Conservation (phyloP, 2,113 vertebrate species). For the Pionites leucogaster region DNA sequence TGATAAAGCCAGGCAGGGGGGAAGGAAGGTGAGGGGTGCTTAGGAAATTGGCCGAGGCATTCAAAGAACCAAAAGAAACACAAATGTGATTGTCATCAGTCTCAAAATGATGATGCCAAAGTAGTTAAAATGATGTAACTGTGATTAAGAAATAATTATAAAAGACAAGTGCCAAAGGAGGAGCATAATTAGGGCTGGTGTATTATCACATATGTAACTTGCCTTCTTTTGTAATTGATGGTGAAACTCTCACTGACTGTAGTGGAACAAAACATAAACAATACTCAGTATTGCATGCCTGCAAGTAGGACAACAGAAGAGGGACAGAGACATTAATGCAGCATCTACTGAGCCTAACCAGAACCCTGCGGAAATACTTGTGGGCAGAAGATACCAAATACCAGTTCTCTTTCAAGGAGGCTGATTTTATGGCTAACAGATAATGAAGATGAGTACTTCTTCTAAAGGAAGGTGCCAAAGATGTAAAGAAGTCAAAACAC, state of each 20-base stretch:
- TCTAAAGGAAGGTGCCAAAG: background rate
- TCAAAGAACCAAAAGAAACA: background rate
- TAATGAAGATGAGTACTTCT: background rate
- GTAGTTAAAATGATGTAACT: background rate
- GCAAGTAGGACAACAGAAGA: background rate
- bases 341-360: background rate
- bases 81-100: background rate
- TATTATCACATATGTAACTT: background rate
- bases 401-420: background rate
- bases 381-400: background rate
- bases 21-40: accelerated
- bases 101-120: background rate
- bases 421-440: background rate
- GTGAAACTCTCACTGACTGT: background rate
- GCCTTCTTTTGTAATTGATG: background rate
- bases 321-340: background rate
- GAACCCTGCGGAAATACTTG: background rate
- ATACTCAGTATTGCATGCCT: background rate
- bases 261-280: background rate
- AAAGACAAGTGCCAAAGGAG: background rate
- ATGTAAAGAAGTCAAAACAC: background rate
- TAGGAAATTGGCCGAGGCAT: background rate
- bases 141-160: background rate
- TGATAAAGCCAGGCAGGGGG: background rate
- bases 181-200: background rate